A percentile compares a stretch with the other conserved stretches of the same genome.
Conservation (phyloP, 2,888 invertebrate genomes). For the Dryadula phaetusa region DNA sequence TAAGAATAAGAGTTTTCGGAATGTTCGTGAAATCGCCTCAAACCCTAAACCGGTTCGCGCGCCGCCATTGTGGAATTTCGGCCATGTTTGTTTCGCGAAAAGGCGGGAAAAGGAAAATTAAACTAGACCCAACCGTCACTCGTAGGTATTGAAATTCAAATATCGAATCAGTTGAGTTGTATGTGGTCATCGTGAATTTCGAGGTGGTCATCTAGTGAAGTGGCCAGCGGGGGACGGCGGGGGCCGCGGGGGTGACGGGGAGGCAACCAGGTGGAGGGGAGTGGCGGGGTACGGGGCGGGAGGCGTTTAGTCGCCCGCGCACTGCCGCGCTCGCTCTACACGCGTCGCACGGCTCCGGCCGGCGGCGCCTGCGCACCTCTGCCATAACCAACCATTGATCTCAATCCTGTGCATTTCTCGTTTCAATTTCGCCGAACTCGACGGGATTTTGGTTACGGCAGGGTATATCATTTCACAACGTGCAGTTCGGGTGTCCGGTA, state of each 20-base stretch:
- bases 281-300: constrained; percentile 66
- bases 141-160: constrained; percentile 52
- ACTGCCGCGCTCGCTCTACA: constrained; percentile 59
- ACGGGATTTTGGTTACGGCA: constrained; percentile 41
- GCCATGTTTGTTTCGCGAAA: constrained; percentile 76
- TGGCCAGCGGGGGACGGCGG: constrained; percentile 52
- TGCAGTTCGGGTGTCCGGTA: constrained; percentile 52
- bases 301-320: constrained; percentile 73
- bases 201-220: constrained; percentile 61
- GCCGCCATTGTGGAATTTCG: constrained; percentile 74
- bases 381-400: constrained; percentile 41
- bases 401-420: constrained; percentile 42
- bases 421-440: constrained; percentile 38
- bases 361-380: constrained; percentile 50
- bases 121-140: constrained; percentile 56
- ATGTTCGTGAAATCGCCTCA: constrained; percentile 63
- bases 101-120: constrained; percentile 65
- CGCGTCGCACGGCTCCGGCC: constrained; percentile 69
- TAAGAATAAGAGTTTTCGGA: constrained; percentile 53
- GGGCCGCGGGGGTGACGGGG: constrained; percentile 63
- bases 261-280: constrained; percentile 53
- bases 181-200: constrained; percentile 50
- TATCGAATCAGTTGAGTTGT: constrained; percentile 48
- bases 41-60: constrained; percentile 68
- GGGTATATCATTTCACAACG: constrained; percentile 44